Percentiles rank a stretch among this genome's conserved stretches.
Conservation (phyloP, 2,797 vertebrate species). For the Lithobates pipiens region DNA sequence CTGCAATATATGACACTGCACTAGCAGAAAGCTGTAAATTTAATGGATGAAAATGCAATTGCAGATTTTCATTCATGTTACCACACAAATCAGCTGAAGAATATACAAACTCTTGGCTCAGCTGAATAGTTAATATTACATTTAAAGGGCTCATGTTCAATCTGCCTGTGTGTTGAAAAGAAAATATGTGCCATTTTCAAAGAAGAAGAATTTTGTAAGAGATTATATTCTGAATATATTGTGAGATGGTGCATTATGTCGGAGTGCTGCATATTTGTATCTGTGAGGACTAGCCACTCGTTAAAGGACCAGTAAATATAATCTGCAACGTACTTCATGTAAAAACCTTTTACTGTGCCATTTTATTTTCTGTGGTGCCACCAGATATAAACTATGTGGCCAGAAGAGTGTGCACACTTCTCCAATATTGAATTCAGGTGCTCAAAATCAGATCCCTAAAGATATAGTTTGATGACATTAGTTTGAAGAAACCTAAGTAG, state of each 20-base stretch:
- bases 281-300: neutral
- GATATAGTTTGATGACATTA: too few species aligned
- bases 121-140: neutral
- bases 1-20: constrained; percentile 33
- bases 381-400: too few species aligned
- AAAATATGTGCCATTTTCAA: neutral
- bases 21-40: constrained; percentile 35
- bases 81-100: constrained; percentile 21
- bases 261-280: neutral
- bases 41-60: constrained; percentile 34
- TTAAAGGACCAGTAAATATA: neutral
- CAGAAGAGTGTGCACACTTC: too few species aligned
- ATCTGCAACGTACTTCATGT: too few species aligned
- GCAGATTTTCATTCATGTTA: constrained; percentile 28
- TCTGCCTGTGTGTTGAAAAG: neutral
- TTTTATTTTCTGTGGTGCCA: too few species aligned
- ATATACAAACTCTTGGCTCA: constrained; percentile 3
- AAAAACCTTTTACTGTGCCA: too few species aligned
- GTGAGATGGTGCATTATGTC: neutral
- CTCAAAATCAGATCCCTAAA: too few species aligned
- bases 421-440: too few species aligned
- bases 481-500: too few species aligned
- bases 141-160: neutral
- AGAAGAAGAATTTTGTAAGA: neutral
- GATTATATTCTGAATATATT: neutral